Percentiles rank a stretch among this genome's conserved stretches.
phyloP scores from a whole-genome alignment of 2,113 vertebrate genomes.

The Zapus hudsonius region DNA sequence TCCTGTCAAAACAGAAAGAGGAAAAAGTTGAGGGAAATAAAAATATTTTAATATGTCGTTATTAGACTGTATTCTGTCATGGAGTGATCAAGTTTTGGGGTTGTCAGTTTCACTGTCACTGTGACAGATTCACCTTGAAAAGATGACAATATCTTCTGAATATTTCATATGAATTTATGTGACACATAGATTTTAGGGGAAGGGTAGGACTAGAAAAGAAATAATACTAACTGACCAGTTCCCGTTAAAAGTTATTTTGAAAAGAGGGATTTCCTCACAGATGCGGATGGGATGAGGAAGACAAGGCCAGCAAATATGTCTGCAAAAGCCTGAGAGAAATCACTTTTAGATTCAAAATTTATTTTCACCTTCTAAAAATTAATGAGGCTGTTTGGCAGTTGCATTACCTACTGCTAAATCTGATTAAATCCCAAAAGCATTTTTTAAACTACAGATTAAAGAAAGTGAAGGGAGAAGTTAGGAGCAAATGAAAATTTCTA shows the following conservation, averaged over 20 bases:
- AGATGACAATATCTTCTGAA: background rate
- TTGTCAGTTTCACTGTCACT: background rate
- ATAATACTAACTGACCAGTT: background rate
- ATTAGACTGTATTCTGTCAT: background rate
- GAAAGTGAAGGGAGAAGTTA: constrained; percentile 53
- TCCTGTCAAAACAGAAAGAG: background rate
- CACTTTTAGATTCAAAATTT: constrained; percentile 36
- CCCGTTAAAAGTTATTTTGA: background rate
- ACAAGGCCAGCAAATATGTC: background rate
- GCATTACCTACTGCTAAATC: constrained; percentile 41
- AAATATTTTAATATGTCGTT: background rate
- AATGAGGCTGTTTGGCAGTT: constrained; percentile 36
- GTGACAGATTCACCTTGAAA: background rate
- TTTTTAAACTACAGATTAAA: constrained; percentile 70
- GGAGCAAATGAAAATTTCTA: constrained; percentile 36
- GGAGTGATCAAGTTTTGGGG: background rate
- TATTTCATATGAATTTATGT: background rate
- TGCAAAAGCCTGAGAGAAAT: constrained; percentile 16
- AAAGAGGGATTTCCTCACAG: background rate
- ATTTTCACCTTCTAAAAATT: constrained; percentile 55
- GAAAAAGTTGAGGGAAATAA: background rate
- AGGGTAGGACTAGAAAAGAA: background rate
- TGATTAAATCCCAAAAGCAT: constrained; percentile 59
- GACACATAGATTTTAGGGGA: background rate
- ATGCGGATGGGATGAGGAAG: background rate